Conservation (phyloP, 2,888 invertebrate genomes). For the Hyposoter dolosus region DNA sequence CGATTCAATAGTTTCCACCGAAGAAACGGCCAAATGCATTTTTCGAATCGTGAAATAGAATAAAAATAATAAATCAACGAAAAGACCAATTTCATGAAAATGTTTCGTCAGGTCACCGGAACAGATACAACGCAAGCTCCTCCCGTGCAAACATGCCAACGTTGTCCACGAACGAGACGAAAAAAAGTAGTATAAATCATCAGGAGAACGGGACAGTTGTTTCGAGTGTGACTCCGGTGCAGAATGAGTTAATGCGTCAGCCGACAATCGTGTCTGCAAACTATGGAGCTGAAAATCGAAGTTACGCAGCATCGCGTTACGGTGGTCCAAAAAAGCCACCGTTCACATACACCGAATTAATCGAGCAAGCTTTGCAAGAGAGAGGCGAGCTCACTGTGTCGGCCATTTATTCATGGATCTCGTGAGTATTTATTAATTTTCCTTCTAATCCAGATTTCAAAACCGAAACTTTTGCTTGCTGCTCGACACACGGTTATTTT, state of each 20-base stretch:
- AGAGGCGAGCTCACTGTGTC: conserved; percentile 95
- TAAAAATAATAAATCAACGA: not conserved
- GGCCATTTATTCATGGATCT: conserved; percentile 97
- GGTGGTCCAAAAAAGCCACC: conserved; percentile 92
- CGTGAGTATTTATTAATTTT: conserved; percentile 88
- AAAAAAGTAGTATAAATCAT: conserved; percentile 66
- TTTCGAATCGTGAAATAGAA: not conserved
- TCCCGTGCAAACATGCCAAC: conserved; percentile 52
- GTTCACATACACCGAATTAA: conserved; percentile 95
- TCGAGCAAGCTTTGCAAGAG: conserved; percentile 94
- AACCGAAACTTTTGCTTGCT: not conserved
- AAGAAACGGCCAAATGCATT: not conserved
- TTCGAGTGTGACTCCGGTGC: conserved; percentile 54
- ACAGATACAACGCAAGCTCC: conserved; percentile 44
- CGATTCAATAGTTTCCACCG: no score
- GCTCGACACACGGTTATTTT: not conserved
- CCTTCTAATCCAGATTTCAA: not conserved
- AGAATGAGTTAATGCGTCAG: conserved; percentile 61
- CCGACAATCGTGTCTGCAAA: conserved; percentile 57
- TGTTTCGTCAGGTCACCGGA: conserved; percentile 61
- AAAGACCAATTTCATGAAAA: not conserved
- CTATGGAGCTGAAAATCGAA: conserved; percentile 73
- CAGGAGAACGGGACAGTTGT: conserved; percentile 66
- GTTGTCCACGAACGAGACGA: conserved; percentile 68
- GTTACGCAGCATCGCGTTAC: conserved; percentile 77